Evolutionary conservation across 2,888 invertebrate genomes (phyloP), one percentile per base, ranked within the genome.

Genomic region (Ophioninae sp.): DNA sequence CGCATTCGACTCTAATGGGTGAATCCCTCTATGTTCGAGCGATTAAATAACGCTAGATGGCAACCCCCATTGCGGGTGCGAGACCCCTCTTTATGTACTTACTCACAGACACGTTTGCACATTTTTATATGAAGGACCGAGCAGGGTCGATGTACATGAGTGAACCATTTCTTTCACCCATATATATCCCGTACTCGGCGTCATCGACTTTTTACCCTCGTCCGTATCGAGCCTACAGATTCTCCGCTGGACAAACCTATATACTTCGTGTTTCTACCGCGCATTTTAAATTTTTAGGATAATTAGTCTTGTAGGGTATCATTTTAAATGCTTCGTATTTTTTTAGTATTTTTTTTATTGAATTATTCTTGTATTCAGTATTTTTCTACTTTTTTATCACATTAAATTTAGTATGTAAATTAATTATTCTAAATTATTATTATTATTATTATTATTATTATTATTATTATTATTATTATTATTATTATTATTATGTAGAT

Each of bases 1-100:
- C 63, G 68, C 69, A 80, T 80, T 80, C 63, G 67, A 74, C 68
- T 74, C 63, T 68, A 80, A 80, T 63, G 74, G 71, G 59, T 63
- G 68, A 64, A 64, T 75, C 69, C 69, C 63, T 51, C 59, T 51
- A 44, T 13, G 58, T 58, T 58, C 63, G 69, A 78, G 68, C 68
- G 79, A 69, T 75, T 75, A 69, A 71, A 56, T 64, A 56, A 71
- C 75, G 75, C 71, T 69, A 71, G 75, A 75, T 69, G 44, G 63
- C 74, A 41, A 73, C 39, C 73, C 30, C 73, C 51, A 17, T 68
- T 67, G 61, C 65, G 44, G 44, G 67, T 72, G 79, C 79, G 61
- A 17, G 51, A 44, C 58, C 73, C 61, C 79, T 67, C 67, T 56
- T 58, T 41, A 67, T 58, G 39, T 23, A 74, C 74, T 10, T 51